These are phyloP conservation scores for Ophioderma brevispina DNA, from an alignment of 35 echinoderm and acorn worm genomes.

Conservation along the genomic window DNA sequence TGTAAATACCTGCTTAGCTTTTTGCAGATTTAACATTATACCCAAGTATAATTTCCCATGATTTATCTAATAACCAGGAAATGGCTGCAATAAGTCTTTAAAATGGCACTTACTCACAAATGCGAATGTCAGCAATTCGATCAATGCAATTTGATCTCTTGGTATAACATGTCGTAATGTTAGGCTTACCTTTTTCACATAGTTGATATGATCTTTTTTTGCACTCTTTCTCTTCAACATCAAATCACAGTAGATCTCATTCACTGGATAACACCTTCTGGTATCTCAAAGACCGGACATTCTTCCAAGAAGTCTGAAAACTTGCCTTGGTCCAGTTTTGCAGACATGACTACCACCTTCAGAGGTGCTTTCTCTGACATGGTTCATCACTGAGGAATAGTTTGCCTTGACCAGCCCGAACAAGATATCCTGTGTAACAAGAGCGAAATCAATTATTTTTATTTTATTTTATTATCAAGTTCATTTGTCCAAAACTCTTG, in stretches of 20 bases:
- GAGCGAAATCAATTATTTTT: too few species aligned
- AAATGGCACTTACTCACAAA: too few species aligned
- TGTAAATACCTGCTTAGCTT: too few species aligned
- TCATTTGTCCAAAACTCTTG: too few species aligned
- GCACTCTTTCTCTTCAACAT: slow-evolving; percentile 75
- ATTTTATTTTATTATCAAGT: too few species aligned
- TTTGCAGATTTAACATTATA: too few species aligned
- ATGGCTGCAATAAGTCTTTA: too few species aligned
- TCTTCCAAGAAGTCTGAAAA: slow-evolving; percentile 71
- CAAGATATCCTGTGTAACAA: slow-evolving; percentile 70
- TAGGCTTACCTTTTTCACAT: slow-evolving; percentile 94
- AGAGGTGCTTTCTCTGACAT: slow-evolving; percentile 50
- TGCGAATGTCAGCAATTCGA: too few species aligned
- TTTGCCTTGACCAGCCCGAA: slow-evolving; percentile 95
- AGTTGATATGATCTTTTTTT: slow-evolving; percentile 78
- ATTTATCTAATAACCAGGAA: too few species aligned
- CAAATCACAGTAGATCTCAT: slow-evolving; percentile 84
- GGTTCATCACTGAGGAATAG: slow-evolving; percentile 62
- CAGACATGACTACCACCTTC: slow-evolving; percentile 86
- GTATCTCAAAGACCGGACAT: slow-evolving; percentile 86
- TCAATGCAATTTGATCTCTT: too few species aligned
- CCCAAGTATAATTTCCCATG: too few species aligned
- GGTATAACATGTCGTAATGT: too few species aligned
- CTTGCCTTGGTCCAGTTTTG: slow-evolving; percentile 86
- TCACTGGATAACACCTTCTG: slow-evolving; percentile 80